phyloP scores from a whole-genome alignment of 2,888 invertebrate genomes.

The Drosophila subquinaria region DNA sequence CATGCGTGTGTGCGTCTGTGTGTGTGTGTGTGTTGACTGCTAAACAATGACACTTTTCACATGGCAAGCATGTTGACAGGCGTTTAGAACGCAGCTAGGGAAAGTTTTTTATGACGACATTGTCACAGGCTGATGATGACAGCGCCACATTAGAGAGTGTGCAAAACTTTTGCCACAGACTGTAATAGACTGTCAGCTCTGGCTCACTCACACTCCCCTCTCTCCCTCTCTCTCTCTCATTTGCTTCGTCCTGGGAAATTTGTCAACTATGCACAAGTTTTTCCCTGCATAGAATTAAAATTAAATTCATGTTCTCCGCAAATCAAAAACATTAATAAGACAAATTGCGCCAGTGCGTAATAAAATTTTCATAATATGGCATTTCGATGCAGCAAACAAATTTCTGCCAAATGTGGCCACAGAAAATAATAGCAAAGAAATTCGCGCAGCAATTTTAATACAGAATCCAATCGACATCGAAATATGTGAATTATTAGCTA shows the following conservation, averaged over 20 bases:
- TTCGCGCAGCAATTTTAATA: slow-evolving; percentile 4
- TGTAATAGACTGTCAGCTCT: slow-evolving; percentile 45
- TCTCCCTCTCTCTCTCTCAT: not conserved
- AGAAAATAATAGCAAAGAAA: slow-evolving; percentile 10
- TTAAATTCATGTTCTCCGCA: slow-evolving; percentile 3
- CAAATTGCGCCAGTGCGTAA: slow-evolving; percentile 27
- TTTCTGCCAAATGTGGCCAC: slow-evolving; percentile 30
- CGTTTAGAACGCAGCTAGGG: slow-evolving; percentile 10
- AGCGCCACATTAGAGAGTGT: slow-evolving; percentile 46
- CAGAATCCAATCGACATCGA: slow-evolving; percentile 1
- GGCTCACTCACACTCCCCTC: not conserved
- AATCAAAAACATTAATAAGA: slow-evolving; percentile 22
- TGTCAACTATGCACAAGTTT: slow-evolving; percentile 39
- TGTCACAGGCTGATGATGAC: slow-evolving; percentile 47
- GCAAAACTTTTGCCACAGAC: slow-evolving; percentile 49
- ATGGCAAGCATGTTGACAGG: slow-evolving; percentile 37
- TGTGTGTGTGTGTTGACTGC: slow-evolving; percentile 7
- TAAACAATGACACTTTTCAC: slow-evolving; percentile 30
- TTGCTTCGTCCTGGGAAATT: slow-evolving; percentile 15
- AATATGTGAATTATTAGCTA: slow-evolving; percentile 41
- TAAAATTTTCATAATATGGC: slow-evolving; percentile 47
- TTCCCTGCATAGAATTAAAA: slow-evolving; percentile 9
- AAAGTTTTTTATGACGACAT: slow-evolving; percentile 40
- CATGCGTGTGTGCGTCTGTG: too few species aligned
- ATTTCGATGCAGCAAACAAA: slow-evolving; percentile 40